These are phyloP conservation scores for Zygogramma bicolorata DNA, from an alignment of 2,888 invertebrate species.

Conservation along the genomic window DNA sequence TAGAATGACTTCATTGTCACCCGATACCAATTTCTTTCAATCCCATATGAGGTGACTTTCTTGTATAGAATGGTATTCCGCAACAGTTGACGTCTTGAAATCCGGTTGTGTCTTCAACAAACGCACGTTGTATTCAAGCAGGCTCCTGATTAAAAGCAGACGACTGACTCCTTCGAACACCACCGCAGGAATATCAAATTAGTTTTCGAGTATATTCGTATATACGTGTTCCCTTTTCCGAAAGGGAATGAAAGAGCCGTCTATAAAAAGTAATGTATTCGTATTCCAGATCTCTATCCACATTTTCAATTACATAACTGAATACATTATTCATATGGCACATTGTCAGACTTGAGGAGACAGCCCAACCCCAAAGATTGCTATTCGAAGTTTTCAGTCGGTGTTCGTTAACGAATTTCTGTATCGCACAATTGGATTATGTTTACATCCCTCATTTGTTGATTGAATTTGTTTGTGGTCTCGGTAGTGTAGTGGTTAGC, in stretches of 20 bases:
- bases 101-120: background rate
- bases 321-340: constrained; percentile 48
- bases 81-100: no score
- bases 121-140: background rate
- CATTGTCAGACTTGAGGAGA: constrained; percentile 44
- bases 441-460: background rate
- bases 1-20: no score
- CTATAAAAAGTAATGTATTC: constrained; percentile 23
- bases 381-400: background rate
- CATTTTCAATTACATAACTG: constrained; percentile 51
- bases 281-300: constrained; percentile 33
- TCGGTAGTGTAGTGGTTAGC: background rate
- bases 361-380: constrained; percentile 16
- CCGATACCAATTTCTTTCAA: no score
- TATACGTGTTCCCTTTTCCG: background rate
- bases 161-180: background rate
- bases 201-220: background rate
- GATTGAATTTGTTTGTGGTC: background rate
- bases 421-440: background rate
- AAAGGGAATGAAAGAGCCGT: background rate
- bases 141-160: background rate
- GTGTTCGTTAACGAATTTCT: background rate
- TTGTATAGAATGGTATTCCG: no score
- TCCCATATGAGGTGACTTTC: no score
- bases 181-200: background rate